Evolutionary conservation across 2,888 invertebrate species (phyloP).

Genomic region (Cancer borealis): DNA sequence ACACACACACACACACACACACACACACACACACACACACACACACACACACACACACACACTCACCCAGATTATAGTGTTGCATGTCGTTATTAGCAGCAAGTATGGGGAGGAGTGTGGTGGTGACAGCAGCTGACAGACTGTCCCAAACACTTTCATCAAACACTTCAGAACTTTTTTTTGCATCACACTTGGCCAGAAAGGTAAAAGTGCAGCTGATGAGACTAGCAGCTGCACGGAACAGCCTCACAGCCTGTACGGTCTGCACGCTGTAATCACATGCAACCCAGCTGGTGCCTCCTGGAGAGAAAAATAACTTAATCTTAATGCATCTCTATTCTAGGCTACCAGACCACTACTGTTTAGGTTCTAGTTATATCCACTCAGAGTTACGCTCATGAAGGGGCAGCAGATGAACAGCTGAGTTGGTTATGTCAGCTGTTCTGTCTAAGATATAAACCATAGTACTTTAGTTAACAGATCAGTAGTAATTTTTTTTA

Average conservation of each 20-base stretch:
- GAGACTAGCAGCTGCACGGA: conserved; percentile 44
- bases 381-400: not conserved
- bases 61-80: conserved; percentile 67
- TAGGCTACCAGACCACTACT: not conserved
- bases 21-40: conserved; percentile 32
- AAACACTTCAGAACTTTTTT: not conserved
- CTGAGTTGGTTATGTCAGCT: not conserved
- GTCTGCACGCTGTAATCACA: conserved; percentile 54
- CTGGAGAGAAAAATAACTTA: conserved; percentile 34
- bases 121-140: conserved; percentile 35
- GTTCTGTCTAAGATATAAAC: not conserved
- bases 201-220: not conserved
- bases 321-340: not conserved
- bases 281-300: conserved; percentile 60
- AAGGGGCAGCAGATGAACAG: not conserved
- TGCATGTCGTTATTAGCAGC: conserved; percentile 55
- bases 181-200: not conserved
- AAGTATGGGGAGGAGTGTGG: conserved; percentile 58
- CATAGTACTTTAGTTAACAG: not conserved
- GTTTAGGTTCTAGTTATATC: not conserved
- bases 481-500: not conserved
- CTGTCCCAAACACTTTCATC: not conserved
- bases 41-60: conserved; percentile 33
- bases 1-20: conserved; percentile 44
- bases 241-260: conserved; percentile 58